These are phyloP conservation scores for Rhinogobius similis DNA, from an alignment of 2,113 vertebrate genomes.

Conservation along the genomic window DNA sequence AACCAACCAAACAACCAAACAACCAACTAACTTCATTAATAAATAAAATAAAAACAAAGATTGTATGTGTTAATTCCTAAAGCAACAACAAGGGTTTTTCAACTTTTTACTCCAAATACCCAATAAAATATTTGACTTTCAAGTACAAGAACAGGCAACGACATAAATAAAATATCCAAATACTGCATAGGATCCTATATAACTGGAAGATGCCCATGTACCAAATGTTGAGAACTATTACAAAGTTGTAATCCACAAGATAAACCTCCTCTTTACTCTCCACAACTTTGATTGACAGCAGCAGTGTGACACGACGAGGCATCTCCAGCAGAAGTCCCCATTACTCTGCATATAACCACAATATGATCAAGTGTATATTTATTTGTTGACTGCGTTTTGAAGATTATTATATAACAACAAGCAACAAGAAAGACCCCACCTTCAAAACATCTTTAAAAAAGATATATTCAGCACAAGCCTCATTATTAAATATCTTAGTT, in stretches of 20 bases:
- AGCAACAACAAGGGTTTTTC: too few relatives aligned
- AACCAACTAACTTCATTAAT: too few relatives aligned
- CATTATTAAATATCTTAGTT: background rate
- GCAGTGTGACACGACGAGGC: background rate
- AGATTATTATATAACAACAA: background rate
- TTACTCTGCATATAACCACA: background rate
- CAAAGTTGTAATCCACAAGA: background rate
- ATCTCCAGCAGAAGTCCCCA: background rate
- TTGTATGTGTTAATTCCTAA: too few relatives aligned
- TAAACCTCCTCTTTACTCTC: background rate
- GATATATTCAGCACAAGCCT: background rate
- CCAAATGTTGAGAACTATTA: background rate
- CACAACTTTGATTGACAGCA: background rate
- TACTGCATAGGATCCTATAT: too few relatives aligned
- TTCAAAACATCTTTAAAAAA: background rate
- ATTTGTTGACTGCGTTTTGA: background rate
- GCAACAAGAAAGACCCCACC: background rate
- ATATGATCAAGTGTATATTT: constrained; percentile 1
- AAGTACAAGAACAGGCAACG: too few relatives aligned
- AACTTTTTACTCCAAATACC: too few relatives aligned
- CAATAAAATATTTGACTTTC: too few relatives aligned
- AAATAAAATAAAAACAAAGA: too few relatives aligned
- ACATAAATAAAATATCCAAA: too few relatives aligned
- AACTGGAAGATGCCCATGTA: too few relatives aligned
- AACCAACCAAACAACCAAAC: too few relatives aligned